Evolutionary conservation across 1,140 invertebrate species (phyloP).

Genomic region (Lerema accius): DNA sequence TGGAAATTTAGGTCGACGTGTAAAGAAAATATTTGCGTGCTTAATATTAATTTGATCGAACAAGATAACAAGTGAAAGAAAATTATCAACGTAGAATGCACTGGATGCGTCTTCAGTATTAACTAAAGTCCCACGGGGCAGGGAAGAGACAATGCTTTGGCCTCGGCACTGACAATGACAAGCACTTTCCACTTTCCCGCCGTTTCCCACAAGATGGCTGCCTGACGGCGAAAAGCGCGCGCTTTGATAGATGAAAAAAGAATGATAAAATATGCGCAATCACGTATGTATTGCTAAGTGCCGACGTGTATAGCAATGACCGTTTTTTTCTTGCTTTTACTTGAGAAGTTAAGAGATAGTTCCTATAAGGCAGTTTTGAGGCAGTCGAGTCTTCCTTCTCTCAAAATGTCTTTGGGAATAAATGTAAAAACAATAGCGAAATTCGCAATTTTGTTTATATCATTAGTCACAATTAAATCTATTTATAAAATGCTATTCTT

Average conservation of each 20-base stretch:
- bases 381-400: no score
- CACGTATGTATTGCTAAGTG: neutral
- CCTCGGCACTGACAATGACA: constrained; percentile 71
- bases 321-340: neutral
- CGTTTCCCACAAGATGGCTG: constrained; percentile 58
- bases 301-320: neutral
- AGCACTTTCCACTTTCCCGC: constrained; percentile 73
- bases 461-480: no score
- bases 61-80: constrained; percentile 26
- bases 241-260: constrained; percentile 24
- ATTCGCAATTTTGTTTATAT: no score
- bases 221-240: constrained; percentile 53
- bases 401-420: no score
- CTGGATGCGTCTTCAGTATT: constrained; percentile 4
- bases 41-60: constrained; percentile 21
- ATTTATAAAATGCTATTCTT: no score
- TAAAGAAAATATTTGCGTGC: constrained; percentile 21
- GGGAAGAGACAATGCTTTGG: constrained; percentile 49
- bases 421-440: no score
- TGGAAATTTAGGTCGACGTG: constrained; percentile 17
- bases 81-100: constrained; percentile 24
- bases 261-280: constrained; percentile 16
- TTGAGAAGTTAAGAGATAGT: neutral
- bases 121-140: constrained; percentile 42
- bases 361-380: no score